Conservation (phyloP, 2,113 vertebrate species). For the Garra rufa region DNA sequence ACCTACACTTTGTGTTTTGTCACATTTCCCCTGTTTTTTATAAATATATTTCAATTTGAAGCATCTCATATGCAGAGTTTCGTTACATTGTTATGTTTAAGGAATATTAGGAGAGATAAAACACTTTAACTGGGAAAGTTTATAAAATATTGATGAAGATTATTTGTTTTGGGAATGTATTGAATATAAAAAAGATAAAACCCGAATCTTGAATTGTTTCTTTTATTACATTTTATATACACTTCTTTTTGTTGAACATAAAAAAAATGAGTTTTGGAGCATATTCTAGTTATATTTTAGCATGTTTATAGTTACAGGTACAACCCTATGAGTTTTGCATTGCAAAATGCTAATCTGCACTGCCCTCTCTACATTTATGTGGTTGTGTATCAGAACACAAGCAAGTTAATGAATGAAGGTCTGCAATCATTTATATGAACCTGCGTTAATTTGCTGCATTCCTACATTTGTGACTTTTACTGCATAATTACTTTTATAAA, state of each 20-base stretch:
- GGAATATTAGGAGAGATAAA: conserved; percentile 23
- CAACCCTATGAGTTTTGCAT: background rate
- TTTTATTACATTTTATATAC: background rate
- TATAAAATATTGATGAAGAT: conserved; percentile 31
- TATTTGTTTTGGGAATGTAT: conserved; percentile 40
- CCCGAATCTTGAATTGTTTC: background rate
- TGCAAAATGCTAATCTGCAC: background rate
- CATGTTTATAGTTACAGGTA: background rate
- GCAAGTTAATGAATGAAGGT: background rate
- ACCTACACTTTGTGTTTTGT: conserved; percentile 28
- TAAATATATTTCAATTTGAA: conserved; percentile 34
- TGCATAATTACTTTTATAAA: conserved; percentile 3
- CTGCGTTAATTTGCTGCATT: background rate
- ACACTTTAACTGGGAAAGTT: conserved; percentile 28
- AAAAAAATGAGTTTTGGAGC: background rate
- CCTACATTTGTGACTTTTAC: background rate
- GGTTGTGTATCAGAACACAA: background rate
- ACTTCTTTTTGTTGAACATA: background rate
- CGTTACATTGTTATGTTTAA: conserved; percentile 68
- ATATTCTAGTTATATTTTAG: background rate
- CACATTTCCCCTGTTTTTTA: conserved; percentile 47
- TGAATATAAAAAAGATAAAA: conserved; percentile 44
- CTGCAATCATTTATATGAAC: background rate
- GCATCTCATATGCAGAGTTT: conserved; percentile 56
- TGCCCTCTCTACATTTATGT: background rate